Evolutionary conservation across 2,888 invertebrate species (phyloP), one percentile per base, ranked within the genome.

Genomic region (Biston stratarius): DNA sequence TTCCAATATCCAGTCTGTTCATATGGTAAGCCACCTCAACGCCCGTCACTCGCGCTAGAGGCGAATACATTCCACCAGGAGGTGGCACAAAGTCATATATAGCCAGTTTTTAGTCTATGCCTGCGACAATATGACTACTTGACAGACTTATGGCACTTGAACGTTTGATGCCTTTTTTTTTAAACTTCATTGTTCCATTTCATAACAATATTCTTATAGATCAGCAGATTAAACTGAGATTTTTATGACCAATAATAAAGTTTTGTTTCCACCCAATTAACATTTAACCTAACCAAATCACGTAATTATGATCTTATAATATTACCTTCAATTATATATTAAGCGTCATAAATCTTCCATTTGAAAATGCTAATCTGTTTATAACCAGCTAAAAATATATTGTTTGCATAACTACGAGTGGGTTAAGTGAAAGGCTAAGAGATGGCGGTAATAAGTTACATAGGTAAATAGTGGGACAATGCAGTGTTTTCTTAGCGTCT

Each of bases 391-490:
- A 51, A 70, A 69, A 68, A 69, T 66, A 70, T 65, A 53, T 65
- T 69, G 69, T 70, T 70, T 70, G 65, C 67, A 66, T 61, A 71
- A 62, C 34, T 36, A 15, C 11, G n/a, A 56, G 47, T 44, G 10
- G n/a, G 52, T 38, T 64, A 64, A 73, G 79, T 78, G 80, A 82
- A 82, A 77, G 83, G 76, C 75, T 69, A 71, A 76, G 74, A 76
- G 76, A 81, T 78, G 77, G 65, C 62, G 60, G 59, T 74, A 76
- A 76, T 69, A 70, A 74, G 64, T 71, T 76, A 82, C 77, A 82
- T 38, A 38, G 8, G 6, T 38, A 24, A 24, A 24, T 70, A 82
- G 82, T 79, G 80, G 73, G 79, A 77, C 74, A 77, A 80, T 76
- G 75, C 74, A 77, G 10, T 34, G 5, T 7, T 34, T 6, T 34